A percentile compares a stretch with the other conserved stretches of the same genome.
phyloP scores from a whole-genome alignment of 2,113 vertebrate genomes.

The rabbit (Oryctolagus cuniculus) region mOryCun1.1 NC_091432.1:218613501-218614000 shows the following conservation, averaged over 20 bases:
- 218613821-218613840: not conserved
- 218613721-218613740: not conserved
- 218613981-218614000: constrained; percentile 9
- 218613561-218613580: constrained; percentile 4
- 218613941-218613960: not conserved
- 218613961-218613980: not conserved
- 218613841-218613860: not conserved
- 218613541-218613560: not conserved
- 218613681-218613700: not conserved
- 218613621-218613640: not conserved
- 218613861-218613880: not conserved
- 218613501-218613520: constrained; percentile 56
- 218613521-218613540: constrained; percentile 57
- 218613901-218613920: constrained; percentile 12
- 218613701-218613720: not conserved
- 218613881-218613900: not conserved
- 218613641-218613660: not conserved
- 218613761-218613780: not conserved
- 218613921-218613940: not conserved
- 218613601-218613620: not conserved
- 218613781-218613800: not conserved
- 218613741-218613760: not conserved
- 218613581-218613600: not conserved
- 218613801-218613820: not conserved
- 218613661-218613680: not conserved